Conservation (phyloP, 2,797 vertebrate genomes). For the Poecilia gillii region DNA sequence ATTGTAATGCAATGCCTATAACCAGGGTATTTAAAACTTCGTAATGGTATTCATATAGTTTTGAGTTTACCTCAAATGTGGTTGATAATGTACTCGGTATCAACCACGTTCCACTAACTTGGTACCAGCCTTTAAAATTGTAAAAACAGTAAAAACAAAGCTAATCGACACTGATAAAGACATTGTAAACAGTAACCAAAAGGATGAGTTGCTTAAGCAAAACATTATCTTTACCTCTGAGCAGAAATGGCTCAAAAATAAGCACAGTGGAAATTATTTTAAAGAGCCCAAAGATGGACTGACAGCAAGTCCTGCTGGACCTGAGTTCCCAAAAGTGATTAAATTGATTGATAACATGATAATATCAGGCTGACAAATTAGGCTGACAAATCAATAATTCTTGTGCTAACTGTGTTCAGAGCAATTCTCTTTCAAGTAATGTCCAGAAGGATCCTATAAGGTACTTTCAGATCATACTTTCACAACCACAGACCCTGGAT, state of each 20-base stretch:
- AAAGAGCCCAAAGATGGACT: not conserved
- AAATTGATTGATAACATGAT: not conserved
- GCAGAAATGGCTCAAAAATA: not conserved
- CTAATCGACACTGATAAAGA: not conserved
- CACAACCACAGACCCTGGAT: not conserved
- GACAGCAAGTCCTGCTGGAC: not conserved
- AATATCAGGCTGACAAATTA: not conserved
- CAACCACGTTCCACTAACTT: not conserved
- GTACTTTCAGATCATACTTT: not conserved
- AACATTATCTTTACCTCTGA: not conserved
- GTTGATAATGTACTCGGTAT: not conserved
- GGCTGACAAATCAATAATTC: not conserved
- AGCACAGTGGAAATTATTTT: not conserved
- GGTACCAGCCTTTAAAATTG: not conserved
- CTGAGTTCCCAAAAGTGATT: not conserved
- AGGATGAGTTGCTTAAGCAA: not conserved
- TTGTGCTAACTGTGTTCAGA: not conserved
- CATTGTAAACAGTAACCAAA: not conserved
- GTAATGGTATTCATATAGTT: not conserved
- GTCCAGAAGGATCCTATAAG: not conserved
- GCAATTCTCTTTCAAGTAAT: not conserved
- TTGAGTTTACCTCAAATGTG: not conserved
- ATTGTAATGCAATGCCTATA: too few species aligned
- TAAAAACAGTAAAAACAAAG: not conserved
- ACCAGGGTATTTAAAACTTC: not conserved